Evolutionary conservation across 2,888 invertebrate species (phyloP).

Genomic region (Pyrrhosoma nymphula): DNA sequence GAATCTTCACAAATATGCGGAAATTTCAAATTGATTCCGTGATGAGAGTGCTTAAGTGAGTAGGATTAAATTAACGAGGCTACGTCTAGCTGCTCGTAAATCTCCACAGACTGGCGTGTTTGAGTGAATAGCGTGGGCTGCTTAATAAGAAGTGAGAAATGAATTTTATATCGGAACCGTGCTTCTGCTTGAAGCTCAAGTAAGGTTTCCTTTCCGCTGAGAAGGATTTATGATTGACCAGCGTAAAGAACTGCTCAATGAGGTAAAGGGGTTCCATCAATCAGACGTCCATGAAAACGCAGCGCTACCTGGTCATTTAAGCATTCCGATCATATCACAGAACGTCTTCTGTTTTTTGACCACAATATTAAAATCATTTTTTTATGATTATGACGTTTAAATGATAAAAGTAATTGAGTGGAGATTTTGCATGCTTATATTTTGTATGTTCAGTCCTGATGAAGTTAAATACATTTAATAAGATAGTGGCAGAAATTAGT

Average conservation of each 20-base stretch:
- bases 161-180: neutral
- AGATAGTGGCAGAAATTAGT: too few relatives aligned
- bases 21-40: neutral
- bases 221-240: neutral
- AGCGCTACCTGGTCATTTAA: too few relatives aligned
- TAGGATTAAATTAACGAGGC: neutral
- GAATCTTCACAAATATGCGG: neutral
- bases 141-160: neutral
- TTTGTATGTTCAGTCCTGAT: too few relatives aligned
- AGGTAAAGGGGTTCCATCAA: neutral
- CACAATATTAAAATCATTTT: too few relatives aligned
- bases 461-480: too few relatives aligned
- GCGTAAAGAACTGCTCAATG: neutral
- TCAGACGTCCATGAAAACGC: neutral
- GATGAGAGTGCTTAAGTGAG: neutral
- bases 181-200: neutral
- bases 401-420: too few relatives aligned
- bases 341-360: too few relatives aligned
- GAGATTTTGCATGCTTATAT: too few relatives aligned
- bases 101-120: neutral
- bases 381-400: too few relatives aligned
- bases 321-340: too few relatives aligned
- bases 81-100: neutral
- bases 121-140: neutral
- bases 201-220: neutral